phyloP scores from a whole-genome alignment of 2,888 invertebrate genomes.

The Temnothorax ravouxi region DNA sequence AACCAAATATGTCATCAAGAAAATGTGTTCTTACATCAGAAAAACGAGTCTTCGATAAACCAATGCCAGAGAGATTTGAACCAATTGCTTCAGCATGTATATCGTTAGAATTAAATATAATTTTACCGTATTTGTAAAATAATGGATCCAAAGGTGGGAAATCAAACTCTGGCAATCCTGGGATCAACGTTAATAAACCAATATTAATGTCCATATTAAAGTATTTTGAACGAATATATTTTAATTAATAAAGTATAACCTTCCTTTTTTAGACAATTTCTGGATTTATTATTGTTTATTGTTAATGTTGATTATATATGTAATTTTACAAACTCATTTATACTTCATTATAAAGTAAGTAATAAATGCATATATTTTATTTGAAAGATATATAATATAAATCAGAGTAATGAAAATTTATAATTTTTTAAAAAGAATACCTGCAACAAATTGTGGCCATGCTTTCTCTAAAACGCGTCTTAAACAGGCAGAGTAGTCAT shows the following conservation, averaged over 20 bases:
- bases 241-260: too few species aligned
- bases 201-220: too few species aligned
- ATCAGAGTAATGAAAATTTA: not conserved
- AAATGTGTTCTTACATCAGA: conserved; percentile 88
- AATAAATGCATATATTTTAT: not conserved
- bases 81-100: not conserved
- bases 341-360: too few species aligned
- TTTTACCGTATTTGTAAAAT: not conserved
- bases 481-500: conserved; percentile 8
- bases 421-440: not conserved
- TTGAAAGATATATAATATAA: not conserved
- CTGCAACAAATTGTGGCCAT: conserved; percentile 3
- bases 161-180: too few species aligned
- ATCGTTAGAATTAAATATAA: not conserved
- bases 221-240: too few species aligned
- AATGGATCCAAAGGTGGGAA: not conserved
- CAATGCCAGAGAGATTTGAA: not conserved
- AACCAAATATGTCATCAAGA: conserved; percentile 83
- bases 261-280: too few species aligned
- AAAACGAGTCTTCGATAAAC: conserved; percentile 83
- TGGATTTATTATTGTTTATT: too few species aligned
- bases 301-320: too few species aligned
- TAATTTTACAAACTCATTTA: too few species aligned
- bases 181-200: too few species aligned
- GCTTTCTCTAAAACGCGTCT: not conserved